Conservation (phyloP, 2,888 invertebrate species). For the Phymatocera aterrima region DNA sequence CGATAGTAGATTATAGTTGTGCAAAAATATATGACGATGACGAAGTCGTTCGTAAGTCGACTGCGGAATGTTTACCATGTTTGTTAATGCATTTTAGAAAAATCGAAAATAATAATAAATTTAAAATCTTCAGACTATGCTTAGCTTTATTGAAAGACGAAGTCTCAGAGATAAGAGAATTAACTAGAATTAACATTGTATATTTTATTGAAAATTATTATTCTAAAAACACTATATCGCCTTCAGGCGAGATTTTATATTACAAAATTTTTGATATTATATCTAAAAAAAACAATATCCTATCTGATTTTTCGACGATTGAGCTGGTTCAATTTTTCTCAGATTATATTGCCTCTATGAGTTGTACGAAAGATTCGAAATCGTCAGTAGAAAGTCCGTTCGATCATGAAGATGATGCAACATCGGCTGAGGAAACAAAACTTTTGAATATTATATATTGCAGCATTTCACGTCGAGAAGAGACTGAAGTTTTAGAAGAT, state of each 20-base stretch:
- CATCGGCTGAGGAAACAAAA: constrained; percentile 75
- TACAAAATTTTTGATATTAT: constrained; percentile 18
- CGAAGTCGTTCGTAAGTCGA: constrained; percentile 55
- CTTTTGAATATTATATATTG: constrained; percentile 57
- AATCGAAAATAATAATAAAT: constrained; percentile 63
- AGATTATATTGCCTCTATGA: neutral
- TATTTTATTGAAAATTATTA: constrained; percentile 49
- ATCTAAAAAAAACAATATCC: neutral
- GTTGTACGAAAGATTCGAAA: constrained; percentile 48
- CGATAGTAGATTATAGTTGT: neutral
- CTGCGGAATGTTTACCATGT: constrained; percentile 59
- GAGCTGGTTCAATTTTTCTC: constrained; percentile 25
- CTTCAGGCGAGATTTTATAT: constrained; percentile 46
- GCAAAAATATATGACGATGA: constrained; percentile 52
- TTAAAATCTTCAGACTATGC: constrained; percentile 72
- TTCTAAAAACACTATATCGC: constrained; percentile 15
- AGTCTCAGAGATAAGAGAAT: constrained; percentile 75
- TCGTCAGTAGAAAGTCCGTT: constrained; percentile 75
- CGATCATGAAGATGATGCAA: constrained; percentile 75
- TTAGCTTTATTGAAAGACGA: constrained; percentile 78
- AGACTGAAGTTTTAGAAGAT: neutral
- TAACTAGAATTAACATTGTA: constrained; percentile 61
- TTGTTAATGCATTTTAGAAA: constrained; percentile 50
- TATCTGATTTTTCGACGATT: neutral
- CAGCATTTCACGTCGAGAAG: constrained; percentile 26